Evolutionary conservation across 2,888 invertebrate species (phyloP).

Genomic region (Phymatocera aterrima): DNA sequence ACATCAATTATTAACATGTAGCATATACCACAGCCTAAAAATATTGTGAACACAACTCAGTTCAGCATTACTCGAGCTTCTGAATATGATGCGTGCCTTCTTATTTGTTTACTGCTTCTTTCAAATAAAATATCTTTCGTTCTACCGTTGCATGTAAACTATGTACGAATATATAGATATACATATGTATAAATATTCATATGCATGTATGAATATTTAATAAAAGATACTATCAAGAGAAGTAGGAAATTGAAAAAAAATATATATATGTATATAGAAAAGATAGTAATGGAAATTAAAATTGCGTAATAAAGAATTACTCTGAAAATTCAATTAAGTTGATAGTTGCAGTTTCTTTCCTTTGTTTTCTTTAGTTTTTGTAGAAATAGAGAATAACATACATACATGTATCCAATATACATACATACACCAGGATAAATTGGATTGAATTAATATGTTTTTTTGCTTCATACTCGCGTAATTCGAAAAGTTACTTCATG

Average conservation of each 20-base stretch:
- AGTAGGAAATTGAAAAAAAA: neutral
- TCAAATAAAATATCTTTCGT: neutral
- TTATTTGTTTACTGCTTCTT: neutral
- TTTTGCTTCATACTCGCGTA: too few species aligned
- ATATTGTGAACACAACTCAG: conserved; percentile 62
- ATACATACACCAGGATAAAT: too few species aligned
- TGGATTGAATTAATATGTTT: too few species aligned
- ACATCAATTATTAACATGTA: conserved; percentile 40
- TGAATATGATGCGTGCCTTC: conserved; percentile 57
- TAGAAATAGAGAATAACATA: too few species aligned
- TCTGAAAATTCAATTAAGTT: conserved; percentile 42
- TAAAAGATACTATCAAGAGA: neutral
- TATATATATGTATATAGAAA: conserved; percentile 17
- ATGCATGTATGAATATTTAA: neutral
- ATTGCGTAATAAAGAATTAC: too few species aligned
- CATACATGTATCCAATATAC: too few species aligned
- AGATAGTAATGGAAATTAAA: too few species aligned
- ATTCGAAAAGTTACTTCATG: too few species aligned
- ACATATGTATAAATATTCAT: conserved; percentile 27
- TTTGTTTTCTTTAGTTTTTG: too few species aligned
- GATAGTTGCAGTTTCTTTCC: conserved; percentile 39
- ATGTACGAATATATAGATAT: conserved; percentile 46
- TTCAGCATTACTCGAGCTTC: conserved; percentile 57
- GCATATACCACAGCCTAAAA: conserved; percentile 63
- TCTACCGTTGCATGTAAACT: neutral